Base-by-base conservation (phyloP, 2,797 vertebrate species). In the Ataeniobius toweri region DNA sequence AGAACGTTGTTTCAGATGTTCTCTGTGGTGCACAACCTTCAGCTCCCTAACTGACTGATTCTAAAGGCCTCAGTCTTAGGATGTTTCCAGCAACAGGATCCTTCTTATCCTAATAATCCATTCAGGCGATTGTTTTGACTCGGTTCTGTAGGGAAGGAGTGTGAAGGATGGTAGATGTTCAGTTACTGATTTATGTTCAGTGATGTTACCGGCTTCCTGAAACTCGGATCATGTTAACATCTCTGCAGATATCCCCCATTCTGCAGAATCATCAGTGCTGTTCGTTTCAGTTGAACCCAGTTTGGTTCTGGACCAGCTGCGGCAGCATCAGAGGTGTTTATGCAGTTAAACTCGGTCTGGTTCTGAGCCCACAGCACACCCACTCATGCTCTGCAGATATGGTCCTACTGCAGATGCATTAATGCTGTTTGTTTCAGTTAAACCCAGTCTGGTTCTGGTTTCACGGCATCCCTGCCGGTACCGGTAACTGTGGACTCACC, bases 401-500 rank as follows among this genome's bases (percentile, higher is more conserved):
- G 6, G 3, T 44, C 6, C 9, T 44, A 6, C 44, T 44, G 12
- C 13, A 36, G 58, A 61, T 16, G 26, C 26, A 63, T 31, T 28
- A 63, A 18, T 5, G 50, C 50, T 53, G 48, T 6, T 22, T 1
- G 51, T 0, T 22, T 20, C 51, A 20, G 61, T 6, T 20, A 5
- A 65, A 22, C 31, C 31, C 61, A 9, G 31, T 5, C 31, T 39
- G 31, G 31, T 20, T 65, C 71, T 24, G 16, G 59, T 12, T 26
- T 55, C 53, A 59, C 9, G 20, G 9, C 18, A 3, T 16, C 10
- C 1, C 53, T 9, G 18, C 39, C 13, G 10, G 16, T 28, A 28
- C 28, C 26, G 8, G 1, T 5, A 28, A 0, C n/a, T 26, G 5
- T 8, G 9, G 0, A 73, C 90, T 92, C 83, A 94, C 94, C 89